These are phyloP conservation scores for Anolis sagrei DNA, from an alignment of 2,113 vertebrate genomes.

Conservation along the genomic window DNA sequence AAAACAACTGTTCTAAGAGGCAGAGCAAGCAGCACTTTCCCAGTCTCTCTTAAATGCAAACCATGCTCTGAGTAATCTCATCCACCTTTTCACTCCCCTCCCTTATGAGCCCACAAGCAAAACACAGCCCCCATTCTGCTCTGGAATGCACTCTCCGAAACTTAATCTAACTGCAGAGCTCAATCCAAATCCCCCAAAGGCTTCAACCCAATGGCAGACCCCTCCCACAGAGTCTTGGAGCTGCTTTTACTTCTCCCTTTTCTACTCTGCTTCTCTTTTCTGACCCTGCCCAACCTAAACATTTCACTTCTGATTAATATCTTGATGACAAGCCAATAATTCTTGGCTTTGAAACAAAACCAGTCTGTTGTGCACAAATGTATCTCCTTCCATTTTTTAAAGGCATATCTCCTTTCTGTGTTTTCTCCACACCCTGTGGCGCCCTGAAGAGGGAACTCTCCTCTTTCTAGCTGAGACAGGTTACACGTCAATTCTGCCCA, in stretches of 20 bases:
- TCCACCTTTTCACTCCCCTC: conserved; percentile 61
- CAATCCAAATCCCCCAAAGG: conserved; percentile 75
- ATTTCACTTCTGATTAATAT: conserved; percentile 77
- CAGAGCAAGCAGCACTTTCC: conserved; percentile 43
- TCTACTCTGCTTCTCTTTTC: conserved; percentile 52
- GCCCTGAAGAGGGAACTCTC: conserved; percentile 25
- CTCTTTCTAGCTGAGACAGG: background rate
- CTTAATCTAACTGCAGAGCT: conserved; percentile 74
- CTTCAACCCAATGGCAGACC: conserved; percentile 71
- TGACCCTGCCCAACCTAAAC: conserved; percentile 70
- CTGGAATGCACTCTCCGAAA: conserved; percentile 82
- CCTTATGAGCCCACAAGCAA: conserved; percentile 69
- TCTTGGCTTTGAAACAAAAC: conserved; percentile 71
- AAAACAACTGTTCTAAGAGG: conserved; percentile 34
- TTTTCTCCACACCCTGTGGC: background rate
- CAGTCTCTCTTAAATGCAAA: conserved; percentile 62
- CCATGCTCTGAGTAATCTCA: conserved; percentile 67
- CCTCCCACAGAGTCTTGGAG: conserved; percentile 42
- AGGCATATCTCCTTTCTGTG: conserved; percentile 19
- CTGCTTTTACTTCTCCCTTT: conserved; percentile 10
- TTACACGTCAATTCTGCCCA: background rate
- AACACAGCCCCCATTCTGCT: conserved; percentile 82
- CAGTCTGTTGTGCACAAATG: conserved; percentile 63
- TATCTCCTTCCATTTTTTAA: conserved; percentile 51
- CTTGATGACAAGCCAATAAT: conserved; percentile 71